A percentile compares a stretch with the other conserved stretches of the same genome.
Evolutionary conservation across 2,888 invertebrate species (phyloP).

Genomic region (Eucriotettix oculatus): DNA sequence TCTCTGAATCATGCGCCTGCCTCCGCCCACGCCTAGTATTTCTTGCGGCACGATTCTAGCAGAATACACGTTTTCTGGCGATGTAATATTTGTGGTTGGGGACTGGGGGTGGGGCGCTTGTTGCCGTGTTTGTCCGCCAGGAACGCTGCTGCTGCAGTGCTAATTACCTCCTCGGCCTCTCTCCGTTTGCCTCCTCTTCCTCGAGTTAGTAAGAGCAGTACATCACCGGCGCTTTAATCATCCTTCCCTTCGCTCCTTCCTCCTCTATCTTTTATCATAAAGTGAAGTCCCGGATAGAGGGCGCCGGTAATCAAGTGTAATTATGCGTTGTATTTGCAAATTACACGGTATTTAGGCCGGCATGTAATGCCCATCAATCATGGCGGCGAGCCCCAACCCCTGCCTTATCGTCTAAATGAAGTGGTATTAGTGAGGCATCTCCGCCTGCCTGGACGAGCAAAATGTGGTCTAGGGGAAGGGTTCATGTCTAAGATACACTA

Average conservation of each 20-base stretch:
- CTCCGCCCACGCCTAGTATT: no score
- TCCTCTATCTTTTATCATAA: slow-evolving; percentile 8
- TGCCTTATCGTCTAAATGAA: slow-evolving; percentile 15
- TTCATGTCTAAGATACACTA: neutral
- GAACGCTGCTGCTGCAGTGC: neutral
- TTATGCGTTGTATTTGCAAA: slow-evolving; percentile 59
- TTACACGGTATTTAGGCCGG: slow-evolving; percentile 51
- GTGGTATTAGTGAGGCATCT: slow-evolving; percentile 13
- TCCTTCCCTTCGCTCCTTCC: slow-evolving; percentile 4
- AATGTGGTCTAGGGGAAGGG: slow-evolving; percentile 9
- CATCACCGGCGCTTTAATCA: slow-evolving; percentile 13
- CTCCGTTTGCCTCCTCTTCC: neutral
- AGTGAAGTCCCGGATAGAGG: slow-evolving; percentile 9
- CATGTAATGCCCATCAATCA: slow-evolving; percentile 15
- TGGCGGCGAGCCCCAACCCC: neutral
- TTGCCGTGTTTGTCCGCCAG: neutral
- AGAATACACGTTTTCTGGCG: no score
- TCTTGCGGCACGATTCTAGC: no score
- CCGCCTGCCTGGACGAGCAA: slow-evolving; percentile 6
- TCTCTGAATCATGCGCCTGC: no score
- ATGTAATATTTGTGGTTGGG: neutral
- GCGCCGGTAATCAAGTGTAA: slow-evolving; percentile 18
- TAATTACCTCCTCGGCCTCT: neutral
- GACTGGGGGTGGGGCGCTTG: neutral
- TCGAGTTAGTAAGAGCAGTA: slow-evolving; percentile 12